Conservation (phyloP, 2,113 vertebrate species). For the Grus americana region DNA sequence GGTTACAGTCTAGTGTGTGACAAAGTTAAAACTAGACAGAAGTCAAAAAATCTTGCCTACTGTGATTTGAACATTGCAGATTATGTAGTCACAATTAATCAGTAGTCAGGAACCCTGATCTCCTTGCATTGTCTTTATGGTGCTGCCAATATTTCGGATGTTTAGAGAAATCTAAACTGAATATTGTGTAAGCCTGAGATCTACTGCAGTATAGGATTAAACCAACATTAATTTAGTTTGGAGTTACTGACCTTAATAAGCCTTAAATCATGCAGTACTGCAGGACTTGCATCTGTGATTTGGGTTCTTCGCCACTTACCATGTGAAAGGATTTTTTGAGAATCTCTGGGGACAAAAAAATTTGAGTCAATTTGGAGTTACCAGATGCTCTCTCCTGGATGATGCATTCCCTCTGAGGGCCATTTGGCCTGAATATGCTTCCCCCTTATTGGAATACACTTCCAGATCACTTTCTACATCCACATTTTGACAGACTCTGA, state of each 20-base stretch:
- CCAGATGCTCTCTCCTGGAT: background rate
- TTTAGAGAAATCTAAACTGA: background rate
- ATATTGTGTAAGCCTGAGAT: background rate
- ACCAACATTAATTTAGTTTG: background rate
- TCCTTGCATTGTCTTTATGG: background rate
- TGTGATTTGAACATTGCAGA: background rate
- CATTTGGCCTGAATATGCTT: background rate
- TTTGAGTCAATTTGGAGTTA: background rate
- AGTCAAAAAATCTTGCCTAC: background rate
- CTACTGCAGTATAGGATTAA: background rate
- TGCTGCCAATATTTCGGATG: background rate
- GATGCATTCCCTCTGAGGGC: background rate
- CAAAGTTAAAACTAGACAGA: background rate
- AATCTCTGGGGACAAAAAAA: background rate
- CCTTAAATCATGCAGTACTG: background rate
- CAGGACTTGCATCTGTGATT: background rate
- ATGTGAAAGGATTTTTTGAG: background rate
- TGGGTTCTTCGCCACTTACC: background rate
- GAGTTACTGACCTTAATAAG: background rate
- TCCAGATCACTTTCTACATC: background rate
- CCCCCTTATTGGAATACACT: background rate
- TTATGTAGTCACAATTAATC: background rate
- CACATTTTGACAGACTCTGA: background rate
- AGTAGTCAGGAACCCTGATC: background rate
- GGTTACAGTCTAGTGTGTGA: background rate